Evolutionary conservation across 2,888 invertebrate species (phyloP).

Genomic region (Scaptomyza flava): DNA sequence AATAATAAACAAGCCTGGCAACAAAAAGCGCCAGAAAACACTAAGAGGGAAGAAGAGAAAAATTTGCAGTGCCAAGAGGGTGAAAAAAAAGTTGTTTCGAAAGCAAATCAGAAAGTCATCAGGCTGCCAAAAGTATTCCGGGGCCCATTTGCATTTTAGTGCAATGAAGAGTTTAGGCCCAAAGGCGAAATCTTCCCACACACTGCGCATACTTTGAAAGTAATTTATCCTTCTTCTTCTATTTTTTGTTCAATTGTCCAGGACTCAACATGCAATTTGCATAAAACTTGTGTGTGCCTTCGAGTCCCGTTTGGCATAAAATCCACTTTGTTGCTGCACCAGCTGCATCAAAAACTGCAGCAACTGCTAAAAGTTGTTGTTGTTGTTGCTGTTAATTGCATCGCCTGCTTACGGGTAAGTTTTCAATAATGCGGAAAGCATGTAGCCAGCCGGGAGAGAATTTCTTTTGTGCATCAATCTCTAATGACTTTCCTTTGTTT

Average conservation of each 20-base stretch:
- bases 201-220: constrained; percentile 66
- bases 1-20: constrained; percentile 73
- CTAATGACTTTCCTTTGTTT: constrained; percentile 70
- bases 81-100: constrained; percentile 51
- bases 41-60: constrained; percentile 9
- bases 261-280: constrained; percentile 65
- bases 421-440: constrained; percentile 73
- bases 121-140: constrained; percentile 48
- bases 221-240: constrained; percentile 68
- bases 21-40: constrained; percentile 58
- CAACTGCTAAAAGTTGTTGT: constrained; percentile 18
- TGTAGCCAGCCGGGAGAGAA: constrained; percentile 47
- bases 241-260: constrained; percentile 18
- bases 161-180: constrained; percentile 47
- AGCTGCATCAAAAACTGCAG: constrained; percentile 35
- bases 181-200: constrained; percentile 21
- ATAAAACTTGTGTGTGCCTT: constrained; percentile 65
- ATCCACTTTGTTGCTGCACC: constrained; percentile 59
- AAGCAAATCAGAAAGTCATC: constrained; percentile 79
- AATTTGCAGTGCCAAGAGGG: constrained; percentile 33
- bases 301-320: constrained; percentile 60
- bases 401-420: constrained; percentile 63
- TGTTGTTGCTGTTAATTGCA: constrained; percentile 61
- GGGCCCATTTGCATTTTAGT: constrained; percentile 64
- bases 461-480: constrained; percentile 61